phyloP scores from a whole-genome alignment of 2,113 vertebrate species.

The Channa maculata region DNA sequence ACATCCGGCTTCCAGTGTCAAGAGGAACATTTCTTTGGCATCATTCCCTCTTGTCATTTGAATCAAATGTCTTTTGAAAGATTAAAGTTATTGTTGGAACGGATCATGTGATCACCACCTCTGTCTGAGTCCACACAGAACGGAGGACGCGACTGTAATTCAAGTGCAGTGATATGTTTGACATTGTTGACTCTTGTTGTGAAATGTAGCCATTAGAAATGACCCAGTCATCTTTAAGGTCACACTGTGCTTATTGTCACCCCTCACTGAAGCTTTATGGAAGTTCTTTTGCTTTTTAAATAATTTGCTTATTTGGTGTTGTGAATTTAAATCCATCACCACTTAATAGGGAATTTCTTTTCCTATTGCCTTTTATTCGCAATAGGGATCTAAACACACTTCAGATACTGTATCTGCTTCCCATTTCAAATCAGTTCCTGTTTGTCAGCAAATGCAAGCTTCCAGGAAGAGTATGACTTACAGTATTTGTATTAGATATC shows the following conservation, averaged over 20 bases:
- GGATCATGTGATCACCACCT: no score
- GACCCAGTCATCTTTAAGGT: slow-evolving; percentile 1
- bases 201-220: slow-evolving; percentile 6
- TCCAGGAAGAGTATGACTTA: not conserved
- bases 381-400: not conserved
- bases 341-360: not conserved
- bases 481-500: not conserved
- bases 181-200: not conserved
- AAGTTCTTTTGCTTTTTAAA: not conserved
- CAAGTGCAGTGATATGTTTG: not conserved
- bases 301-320: not conserved
- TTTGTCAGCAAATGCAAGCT: not conserved
- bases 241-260: not conserved
- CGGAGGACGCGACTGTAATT: no score
- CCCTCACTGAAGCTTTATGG: not conserved
- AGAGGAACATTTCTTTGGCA: not conserved
- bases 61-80: no score
- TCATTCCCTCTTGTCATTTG: no score
- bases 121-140: no score
- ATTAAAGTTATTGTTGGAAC: no score
- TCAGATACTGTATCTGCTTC: not conserved
- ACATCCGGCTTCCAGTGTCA: slow-evolving; percentile 3
- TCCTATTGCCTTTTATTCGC: not conserved
- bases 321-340: not conserved
- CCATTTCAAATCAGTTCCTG: not conserved